Evolutionary conservation across 2,888 invertebrate genomes (phyloP).

Genomic region (Microctonus aethiopoides): DNA sequence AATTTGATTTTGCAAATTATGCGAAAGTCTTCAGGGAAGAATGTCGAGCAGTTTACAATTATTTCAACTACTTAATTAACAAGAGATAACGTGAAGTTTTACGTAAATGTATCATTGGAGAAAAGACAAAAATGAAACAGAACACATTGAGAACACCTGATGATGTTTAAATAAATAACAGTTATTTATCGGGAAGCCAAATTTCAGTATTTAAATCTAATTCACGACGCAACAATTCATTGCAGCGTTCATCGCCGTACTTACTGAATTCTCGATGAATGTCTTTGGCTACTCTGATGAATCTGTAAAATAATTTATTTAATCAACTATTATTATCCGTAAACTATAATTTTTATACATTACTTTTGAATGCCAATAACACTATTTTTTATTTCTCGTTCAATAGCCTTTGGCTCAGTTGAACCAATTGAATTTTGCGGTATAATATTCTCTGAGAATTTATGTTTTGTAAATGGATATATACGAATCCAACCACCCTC

Average conservation of each 20-base stretch:
- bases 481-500: slow-evolving; percentile 84
- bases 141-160: slow-evolving; percentile 3
- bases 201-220: slow-evolving; percentile 68
- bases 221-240: slow-evolving; percentile 66
- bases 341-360: slow-evolving; percentile 15
- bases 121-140: slow-evolving; percentile 6
- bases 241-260: slow-evolving; percentile 69
- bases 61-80: not conserved
- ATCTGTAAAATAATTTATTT: slow-evolving; percentile 56
- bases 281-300: slow-evolving; percentile 68
- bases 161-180: slow-evolving; percentile 19
- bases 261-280: slow-evolving; percentile 67
- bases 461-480: slow-evolving; percentile 71
- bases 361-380: slow-evolving; percentile 62
- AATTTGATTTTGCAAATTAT: not conserved
- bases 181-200: slow-evolving; percentile 70
- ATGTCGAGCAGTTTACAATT: not conserved
- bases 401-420: slow-evolving; percentile 50
- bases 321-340: not conserved
- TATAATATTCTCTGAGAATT: slow-evolving; percentile 45
- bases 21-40: not conserved
- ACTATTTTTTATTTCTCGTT: slow-evolving; percentile 60
- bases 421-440: slow-evolving; percentile 51
- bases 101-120: not conserved
- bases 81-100: not conserved